Conservation (phyloP, 2,113 vertebrate species). For the Ophthalmolycus amberensis region DNA sequence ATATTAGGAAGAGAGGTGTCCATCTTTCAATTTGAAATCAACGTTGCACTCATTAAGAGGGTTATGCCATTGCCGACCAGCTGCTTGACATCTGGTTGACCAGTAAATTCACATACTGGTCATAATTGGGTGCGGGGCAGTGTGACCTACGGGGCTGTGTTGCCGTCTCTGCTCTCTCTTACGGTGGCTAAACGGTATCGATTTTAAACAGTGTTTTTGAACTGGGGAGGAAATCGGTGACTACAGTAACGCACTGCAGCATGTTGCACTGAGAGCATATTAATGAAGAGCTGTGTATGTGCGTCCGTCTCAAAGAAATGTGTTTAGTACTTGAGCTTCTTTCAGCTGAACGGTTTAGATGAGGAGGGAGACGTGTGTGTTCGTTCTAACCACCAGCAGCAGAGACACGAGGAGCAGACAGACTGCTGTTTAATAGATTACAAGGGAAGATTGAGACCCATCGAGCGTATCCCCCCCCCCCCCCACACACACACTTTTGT, state of each 20-base stretch:
- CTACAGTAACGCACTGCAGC: slow-evolving; percentile 58
- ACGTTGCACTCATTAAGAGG: not conserved
- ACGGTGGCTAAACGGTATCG: slow-evolving; percentile 11
- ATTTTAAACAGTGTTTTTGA: slow-evolving; percentile 30
- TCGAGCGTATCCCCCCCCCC: slow-evolving; percentile 57
- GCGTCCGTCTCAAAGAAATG: slow-evolving; percentile 6
- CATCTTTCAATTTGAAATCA: not conserved
- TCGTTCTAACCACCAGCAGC: not conserved
- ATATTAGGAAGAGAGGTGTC: not conserved
- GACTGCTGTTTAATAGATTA: slow-evolving; percentile 67
- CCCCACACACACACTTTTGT: not conserved
- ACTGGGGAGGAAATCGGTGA: slow-evolving; percentile 25
- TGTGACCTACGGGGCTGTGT: not conserved
- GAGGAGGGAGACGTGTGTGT: not conserved
- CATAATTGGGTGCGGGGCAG: not conserved
- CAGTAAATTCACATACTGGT: not conserved
- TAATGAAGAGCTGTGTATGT: slow-evolving; percentile 51
- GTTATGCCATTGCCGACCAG: not conserved
- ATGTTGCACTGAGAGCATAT: slow-evolving; percentile 57
- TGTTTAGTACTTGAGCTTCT: slow-evolving; percentile 15
- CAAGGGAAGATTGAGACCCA: slow-evolving; percentile 67
- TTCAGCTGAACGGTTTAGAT: slow-evolving; percentile 27
- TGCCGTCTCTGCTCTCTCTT: not conserved
- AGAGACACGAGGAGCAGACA: slow-evolving; percentile 44
- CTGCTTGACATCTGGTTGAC: not conserved